Conservation (phyloP, 2,113 vertebrate genomes). For the Tympanuchus pallidicinctus region DNA sequence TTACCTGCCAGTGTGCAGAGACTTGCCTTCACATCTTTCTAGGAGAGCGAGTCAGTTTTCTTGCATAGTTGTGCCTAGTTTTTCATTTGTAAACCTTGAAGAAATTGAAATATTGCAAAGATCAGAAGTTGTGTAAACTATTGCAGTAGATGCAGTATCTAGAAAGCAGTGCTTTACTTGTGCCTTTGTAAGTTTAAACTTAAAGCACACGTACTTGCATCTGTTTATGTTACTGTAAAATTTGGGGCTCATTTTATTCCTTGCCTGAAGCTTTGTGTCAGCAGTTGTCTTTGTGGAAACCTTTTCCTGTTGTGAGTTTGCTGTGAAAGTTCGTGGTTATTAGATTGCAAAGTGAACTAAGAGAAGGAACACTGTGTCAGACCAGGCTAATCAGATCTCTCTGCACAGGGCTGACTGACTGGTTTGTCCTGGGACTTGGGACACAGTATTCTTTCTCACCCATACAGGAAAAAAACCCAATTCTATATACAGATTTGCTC, state of each 20-base stretch:
- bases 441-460: not conserved
- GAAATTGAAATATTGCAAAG: not conserved
- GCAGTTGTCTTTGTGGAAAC: conserved; percentile 24
- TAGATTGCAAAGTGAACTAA: conserved; percentile 47
- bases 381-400: conserved; percentile 28
- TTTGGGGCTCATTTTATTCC: not conserved
- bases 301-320: conserved; percentile 55
- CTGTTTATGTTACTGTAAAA: conserved; percentile 21
- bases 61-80: not conserved
- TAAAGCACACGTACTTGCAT: not conserved
- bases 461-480: not conserved
- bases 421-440: not conserved
- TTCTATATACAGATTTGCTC: not conserved
- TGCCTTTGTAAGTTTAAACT: not conserved
- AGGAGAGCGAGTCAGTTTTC: not conserved
- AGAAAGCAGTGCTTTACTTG: not conserved
- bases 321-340: conserved; percentile 42
- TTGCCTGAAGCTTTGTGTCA: conserved; percentile 43
- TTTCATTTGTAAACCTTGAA: not conserved
- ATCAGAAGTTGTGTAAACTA: not conserved
- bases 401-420: not conserved
- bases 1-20: not conserved
- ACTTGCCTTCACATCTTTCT: not conserved
- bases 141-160: not conserved
- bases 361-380: conserved; percentile 24